Percentiles rank a stretch among this genome's conserved stretches.
These are phyloP conservation scores for Hemaris fuciformis DNA, from an alignment of 2,888 invertebrate species.

Conservation along the genomic window DNA sequence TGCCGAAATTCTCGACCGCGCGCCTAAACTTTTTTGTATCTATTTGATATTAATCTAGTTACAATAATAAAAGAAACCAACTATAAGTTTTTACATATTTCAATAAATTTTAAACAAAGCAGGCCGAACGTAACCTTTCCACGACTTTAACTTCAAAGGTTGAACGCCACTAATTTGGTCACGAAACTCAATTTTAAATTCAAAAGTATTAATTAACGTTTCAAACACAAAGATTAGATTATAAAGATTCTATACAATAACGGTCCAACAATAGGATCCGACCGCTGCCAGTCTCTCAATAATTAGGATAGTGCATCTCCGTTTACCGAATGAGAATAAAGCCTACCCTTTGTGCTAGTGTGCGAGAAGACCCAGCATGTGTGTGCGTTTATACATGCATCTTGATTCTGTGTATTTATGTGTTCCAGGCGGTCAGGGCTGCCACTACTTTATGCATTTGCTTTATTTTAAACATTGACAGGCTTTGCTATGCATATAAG, in stretches of 20 bases:
- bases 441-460: neutral
- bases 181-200: conserved; percentile 9
- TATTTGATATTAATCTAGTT: too few relatives aligned
- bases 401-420: conserved; percentile 63
- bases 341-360: conserved; percentile 67
- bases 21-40: too few relatives aligned
- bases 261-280: conserved; percentile 51
- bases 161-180: conserved; percentile 4
- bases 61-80: neutral
- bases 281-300: conserved; percentile 64
- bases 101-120: neutral
- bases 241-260: conserved; percentile 24
- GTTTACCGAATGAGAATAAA: conserved; percentile 76
- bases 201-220: conserved; percentile 12
- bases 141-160: neutral
- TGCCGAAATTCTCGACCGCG: too few relatives aligned
- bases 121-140: neutral
- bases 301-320: conserved; percentile 85
- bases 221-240: conserved; percentile 16
- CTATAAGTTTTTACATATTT: neutral
- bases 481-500: too few relatives aligned
- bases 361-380: conserved; percentile 45
- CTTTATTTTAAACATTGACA: neutral
- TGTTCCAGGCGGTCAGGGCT: conserved; percentile 32
- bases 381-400: conserved; percentile 50